Base-by-base conservation (phyloP, 2,113 vertebrate species). In the Mirounga angustirostris region DNA sequence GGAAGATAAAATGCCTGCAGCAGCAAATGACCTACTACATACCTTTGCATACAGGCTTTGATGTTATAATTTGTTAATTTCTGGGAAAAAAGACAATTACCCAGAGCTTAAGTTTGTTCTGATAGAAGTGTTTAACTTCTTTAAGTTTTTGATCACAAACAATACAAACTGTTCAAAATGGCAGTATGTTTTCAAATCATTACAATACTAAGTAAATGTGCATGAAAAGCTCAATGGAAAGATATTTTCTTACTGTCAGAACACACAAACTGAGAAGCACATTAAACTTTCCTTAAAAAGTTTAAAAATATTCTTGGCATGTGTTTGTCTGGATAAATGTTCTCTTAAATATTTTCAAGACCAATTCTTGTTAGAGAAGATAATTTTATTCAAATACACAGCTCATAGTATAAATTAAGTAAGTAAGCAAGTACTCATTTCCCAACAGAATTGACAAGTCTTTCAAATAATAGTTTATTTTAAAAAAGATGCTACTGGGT, bases 11-110 rank as follows among this genome's bases (percentile, higher is more conserved):
- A 97, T 11, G 98, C 99, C 99, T 98, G 97, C 95, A 99, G 99
- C 99, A 98, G 95, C 98, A 98, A 99, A 99, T 99, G 99, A 99
- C 99, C 99, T 99, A 99, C 98, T 99, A 98, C 97, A 98, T 98
- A 99, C 98, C 97, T 98, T 90, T 88, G 95, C 89, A 97, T 82
- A 97, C 94, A 98, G 79, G 82, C 98, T 98, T 97, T 99, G 97
- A 99, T 99, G 98, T 97, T 98, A 95, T 98, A 98, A 99, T 98
- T 99, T 98, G 98, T 99, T 99, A 98, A 98, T 99, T 99, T 98
- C 76, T 88, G 73, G 89, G 7, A 30, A 65, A 96, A 99, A 98
- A 98, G 98, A 98, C 92, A 98, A 99, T 98, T 98, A 99, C 91
- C 97, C 97, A 97, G 96, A 98, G 96, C 97, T 98, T 97, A 95